phyloP scores from a whole-genome alignment of 2,888 invertebrate species.

The Girardia tigrina region DNA sequence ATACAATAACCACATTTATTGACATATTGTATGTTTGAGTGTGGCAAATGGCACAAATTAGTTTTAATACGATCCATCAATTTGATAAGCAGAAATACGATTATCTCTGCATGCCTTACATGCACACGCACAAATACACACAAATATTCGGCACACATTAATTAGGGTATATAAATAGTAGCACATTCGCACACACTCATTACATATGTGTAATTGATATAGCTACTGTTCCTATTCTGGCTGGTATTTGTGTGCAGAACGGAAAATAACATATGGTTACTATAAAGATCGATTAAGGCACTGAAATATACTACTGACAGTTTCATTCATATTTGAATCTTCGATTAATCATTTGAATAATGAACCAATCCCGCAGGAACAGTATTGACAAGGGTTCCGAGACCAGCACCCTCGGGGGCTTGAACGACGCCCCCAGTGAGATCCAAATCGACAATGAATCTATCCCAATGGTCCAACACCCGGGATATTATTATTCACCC shows the following conservation, averaged over 20 bases:
- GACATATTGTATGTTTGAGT: constrained; percentile 13
- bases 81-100: constrained; percentile 17
- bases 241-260: neutral
- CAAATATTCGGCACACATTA: neutral
- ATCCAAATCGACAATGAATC: constrained; percentile 8
- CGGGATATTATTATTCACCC: constrained; percentile 2
- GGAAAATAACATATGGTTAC: constrained; percentile 23
- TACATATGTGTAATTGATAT: constrained; percentile 9
- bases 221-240: constrained; percentile 11
- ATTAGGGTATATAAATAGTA: too few relatives aligned
- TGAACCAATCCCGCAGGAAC: neutral
- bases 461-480: neutral
- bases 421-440: neutral
- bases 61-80: neutral
- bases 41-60: neutral
- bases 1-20: neutral
- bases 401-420: neutral
- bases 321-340: neutral
- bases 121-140: neutral
- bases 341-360: neutral
- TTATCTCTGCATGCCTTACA: neutral
- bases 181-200: neutral
- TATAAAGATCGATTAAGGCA: constrained; percentile 8
- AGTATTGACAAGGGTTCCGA: constrained; percentile 14
- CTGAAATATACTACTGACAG: neutral